phyloP scores from a whole-genome alignment of 2,888 invertebrate species.

The Habrosyne pyritoides region DNA sequence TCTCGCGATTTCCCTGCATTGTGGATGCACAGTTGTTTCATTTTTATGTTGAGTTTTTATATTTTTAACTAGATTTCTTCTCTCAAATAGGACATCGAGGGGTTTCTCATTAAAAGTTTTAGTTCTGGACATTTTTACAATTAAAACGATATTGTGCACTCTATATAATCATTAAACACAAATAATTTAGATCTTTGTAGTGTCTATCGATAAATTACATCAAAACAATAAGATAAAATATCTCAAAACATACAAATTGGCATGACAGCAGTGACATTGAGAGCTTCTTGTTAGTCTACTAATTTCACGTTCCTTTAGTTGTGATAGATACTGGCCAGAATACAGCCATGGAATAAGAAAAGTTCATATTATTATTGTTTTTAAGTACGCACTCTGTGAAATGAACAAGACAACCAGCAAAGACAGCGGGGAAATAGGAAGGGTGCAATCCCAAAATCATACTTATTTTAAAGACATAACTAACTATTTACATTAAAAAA shows the following conservation, averaged over 20 bases:
- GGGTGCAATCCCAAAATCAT: too few species aligned
- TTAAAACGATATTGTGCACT: not conserved
- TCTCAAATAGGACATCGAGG: slow-evolving; percentile 32
- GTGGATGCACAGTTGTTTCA: not conserved
- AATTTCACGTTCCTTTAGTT: too few species aligned
- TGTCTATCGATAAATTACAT: not conserved
- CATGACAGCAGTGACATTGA: too few species aligned
- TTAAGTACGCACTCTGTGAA: too few species aligned
- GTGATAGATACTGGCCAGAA: too few species aligned
- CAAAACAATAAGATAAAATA: not conserved
- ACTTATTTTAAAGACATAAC: too few species aligned
- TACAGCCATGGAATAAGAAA: too few species aligned
- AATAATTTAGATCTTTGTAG: not conserved
- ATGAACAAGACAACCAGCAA: too few species aligned
- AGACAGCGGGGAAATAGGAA: too few species aligned
- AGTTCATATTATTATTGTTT: too few species aligned
- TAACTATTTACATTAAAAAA: too few species aligned
- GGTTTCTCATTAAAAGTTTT: slow-evolving; percentile 18
- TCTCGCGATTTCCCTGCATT: not conserved
- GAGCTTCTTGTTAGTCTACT: too few species aligned
- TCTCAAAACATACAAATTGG: not conserved
- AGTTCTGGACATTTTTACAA: slow-evolving; percentile 17
- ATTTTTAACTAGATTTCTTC: slow-evolving; percentile 16
- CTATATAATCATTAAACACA: not conserved
- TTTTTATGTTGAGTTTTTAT: slow-evolving; percentile 1